Base-by-base conservation (phyloP, 2,888 invertebrate genomes). In the Pristionchus mayeri region DNA sequence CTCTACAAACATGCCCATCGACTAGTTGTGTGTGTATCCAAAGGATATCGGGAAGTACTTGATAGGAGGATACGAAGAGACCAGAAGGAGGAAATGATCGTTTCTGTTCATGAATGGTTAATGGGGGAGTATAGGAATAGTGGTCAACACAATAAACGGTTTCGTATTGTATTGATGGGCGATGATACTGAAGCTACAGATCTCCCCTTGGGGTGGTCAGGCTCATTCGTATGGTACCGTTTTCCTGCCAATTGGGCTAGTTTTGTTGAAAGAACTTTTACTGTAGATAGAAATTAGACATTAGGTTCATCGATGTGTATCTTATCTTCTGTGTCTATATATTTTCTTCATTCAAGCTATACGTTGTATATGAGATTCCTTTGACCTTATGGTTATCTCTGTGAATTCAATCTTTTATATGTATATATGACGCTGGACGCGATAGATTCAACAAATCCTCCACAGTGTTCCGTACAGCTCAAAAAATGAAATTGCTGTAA, bases 141-240 rank as follows among this genome's bases (percentile, higher is more conserved):
- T 4, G 81, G 81, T 44, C 81, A 81, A 24, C 40, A 48, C 37
- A 81, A 60, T 81, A 60, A 18, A 37, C 37, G 81, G 27, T 81
- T 57, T 27, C 37, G 60, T 16, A 21, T 81, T 11, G 63, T 81
- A n/a, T n/a, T 81, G 21, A 81, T 81, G 81, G 79, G 79, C 6
- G 30, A 50, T 27, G 40, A 60, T 6, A 24, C 18, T 24, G 60
- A 44, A 24, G 13, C 6, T 24, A 27, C 24, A 44, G 27, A 60
- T 44, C 30, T 81, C 24, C 81, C 81, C 2, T 18, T 81, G 16
- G 37, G 50, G 18, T 81, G 81, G 81, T 3, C 50, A 18, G 34
- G 54, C 7, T 60, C 57, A 13, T 37, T 37, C 1, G 27, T 81
- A 13, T 81, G 60, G 60, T 60, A 81, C 34, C 18, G 18, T 24